Evolutionary conservation across 92 coral and sea anemone genomes (phyloP).

Genomic region (Paragorgia papillata): DNA sequence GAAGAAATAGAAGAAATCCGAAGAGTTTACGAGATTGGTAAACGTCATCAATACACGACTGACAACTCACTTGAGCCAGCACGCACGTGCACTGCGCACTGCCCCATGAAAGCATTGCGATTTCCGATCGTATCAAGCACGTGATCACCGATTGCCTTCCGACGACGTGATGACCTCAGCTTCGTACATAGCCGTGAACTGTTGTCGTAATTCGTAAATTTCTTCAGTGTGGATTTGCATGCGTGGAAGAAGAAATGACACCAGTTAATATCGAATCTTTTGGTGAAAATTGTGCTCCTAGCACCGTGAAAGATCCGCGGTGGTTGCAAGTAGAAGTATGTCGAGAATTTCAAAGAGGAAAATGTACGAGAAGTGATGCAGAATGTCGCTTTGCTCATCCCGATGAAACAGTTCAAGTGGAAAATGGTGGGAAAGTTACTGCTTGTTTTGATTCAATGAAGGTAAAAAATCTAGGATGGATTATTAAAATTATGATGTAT

Average conservation of each 20-base stretch:
- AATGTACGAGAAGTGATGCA: constrained; percentile 89
- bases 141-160: not conserved
- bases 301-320: constrained; percentile 78
- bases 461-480: constrained; percentile 57
- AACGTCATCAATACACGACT: too few relatives aligned
- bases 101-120: too few relatives aligned
- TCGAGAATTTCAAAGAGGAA: constrained; percentile 99
- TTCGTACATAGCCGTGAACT: too few relatives aligned
- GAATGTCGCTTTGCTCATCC: constrained; percentile 99
- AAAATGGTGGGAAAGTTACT: constrained; percentile 92
- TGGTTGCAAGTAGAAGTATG: constrained; percentile 99
- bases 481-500: not conserved
- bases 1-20: too few relatives aligned
- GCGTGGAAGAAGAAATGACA: constrained; percentile 33
- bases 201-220: too few relatives aligned
- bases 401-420: constrained; percentile 89
- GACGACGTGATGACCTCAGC: not conserved
- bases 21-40: too few relatives aligned
- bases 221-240: too few relatives aligned
- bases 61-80: too few relatives aligned
- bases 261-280: constrained; percentile 30
- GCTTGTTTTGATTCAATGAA: constrained; percentile 99
- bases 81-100: too few relatives aligned
- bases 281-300: constrained; percentile 10
- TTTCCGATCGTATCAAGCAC: not conserved